A percentile compares a stretch with the other conserved stretches of the same genome.
phyloP scores from a whole-genome alignment of 2,888 invertebrate species.

The Drosophila incognita region DNA sequence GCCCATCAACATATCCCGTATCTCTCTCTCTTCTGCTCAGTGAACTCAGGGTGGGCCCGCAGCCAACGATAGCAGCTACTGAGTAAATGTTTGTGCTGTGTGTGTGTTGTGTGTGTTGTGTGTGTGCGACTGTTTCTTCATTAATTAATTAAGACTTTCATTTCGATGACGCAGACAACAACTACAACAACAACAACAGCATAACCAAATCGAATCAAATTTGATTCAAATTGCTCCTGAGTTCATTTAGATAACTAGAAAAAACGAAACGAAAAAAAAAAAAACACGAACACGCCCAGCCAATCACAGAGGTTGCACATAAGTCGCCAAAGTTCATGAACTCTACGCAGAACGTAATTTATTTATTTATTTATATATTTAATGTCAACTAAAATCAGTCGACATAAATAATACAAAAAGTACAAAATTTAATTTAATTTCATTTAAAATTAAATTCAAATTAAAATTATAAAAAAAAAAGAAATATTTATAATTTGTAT shows the following conservation, averaged over 20 bases:
- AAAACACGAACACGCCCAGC: conserved; percentile 6
- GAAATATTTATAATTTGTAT: no score
- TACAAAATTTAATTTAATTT: no score
- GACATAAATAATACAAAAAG: no score
- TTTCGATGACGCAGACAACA: conserved; percentile 44
- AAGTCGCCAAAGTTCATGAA: neutral
- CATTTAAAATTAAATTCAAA: no score
- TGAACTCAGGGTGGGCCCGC: conserved; percentile 27
- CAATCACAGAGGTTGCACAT: conserved; percentile 5
- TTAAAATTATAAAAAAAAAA: no score
- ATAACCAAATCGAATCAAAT: conserved; percentile 23
- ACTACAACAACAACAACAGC: conserved; percentile 1
- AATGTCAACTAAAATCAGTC: no score
- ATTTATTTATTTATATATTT: no score
- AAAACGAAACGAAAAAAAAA: neutral
- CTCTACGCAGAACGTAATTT: neutral
- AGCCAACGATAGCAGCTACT: conserved; percentile 9
- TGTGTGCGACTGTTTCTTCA: conserved; percentile 27
- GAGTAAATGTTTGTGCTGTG: neutral
- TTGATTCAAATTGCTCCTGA: conserved; percentile 12
- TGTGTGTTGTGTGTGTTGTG: neutral
- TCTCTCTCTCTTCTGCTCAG: conserved; percentile 22
- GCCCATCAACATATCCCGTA: neutral
- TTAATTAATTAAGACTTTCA: conserved; percentile 66
- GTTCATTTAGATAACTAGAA: conserved; percentile 11